phyloP scores from a whole-genome alignment of 2,888 invertebrate species.

The Venusia cambrica region DNA sequence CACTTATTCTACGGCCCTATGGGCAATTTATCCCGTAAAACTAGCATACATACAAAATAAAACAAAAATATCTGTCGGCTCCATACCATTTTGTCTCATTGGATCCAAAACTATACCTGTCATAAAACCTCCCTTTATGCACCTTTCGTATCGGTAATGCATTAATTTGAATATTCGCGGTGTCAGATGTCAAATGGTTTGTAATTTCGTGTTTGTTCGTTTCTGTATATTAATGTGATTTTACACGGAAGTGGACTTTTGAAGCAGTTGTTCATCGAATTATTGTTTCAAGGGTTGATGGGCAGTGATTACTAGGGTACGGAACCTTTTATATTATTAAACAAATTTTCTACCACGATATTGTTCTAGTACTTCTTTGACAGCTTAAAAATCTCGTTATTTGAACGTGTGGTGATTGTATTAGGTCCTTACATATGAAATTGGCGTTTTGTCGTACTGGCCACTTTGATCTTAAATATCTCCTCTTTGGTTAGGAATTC shows the following conservation, averaged over 20 bases:
- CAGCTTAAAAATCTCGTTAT: no score
- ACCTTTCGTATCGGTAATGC: slow-evolving; percentile 76
- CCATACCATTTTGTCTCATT: slow-evolving; percentile 11
- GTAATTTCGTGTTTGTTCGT: slow-evolving; percentile 71
- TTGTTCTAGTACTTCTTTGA: no score
- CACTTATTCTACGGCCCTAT: no score
- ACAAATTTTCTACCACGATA: no score
- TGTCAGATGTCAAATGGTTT: slow-evolving; percentile 80
- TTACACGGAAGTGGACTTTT: slow-evolving; percentile 48
- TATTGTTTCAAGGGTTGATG: slow-evolving; percentile 18
- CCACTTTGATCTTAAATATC: no score
- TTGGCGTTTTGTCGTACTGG: neutral
- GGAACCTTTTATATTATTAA: no score
- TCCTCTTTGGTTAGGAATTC: no score
- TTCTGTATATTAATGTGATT: slow-evolving; percentile 57
- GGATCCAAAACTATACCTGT: slow-evolving; percentile 15
- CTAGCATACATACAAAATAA: no score
- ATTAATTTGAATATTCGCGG: slow-evolving; percentile 81
- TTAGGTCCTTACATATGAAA: no score
- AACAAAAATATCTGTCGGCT: slow-evolving; percentile 11
- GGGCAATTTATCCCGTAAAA: no score
- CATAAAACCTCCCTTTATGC: slow-evolving; percentile 62
- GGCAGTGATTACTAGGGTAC: slow-evolving; percentile 8
- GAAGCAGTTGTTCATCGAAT: slow-evolving; percentile 25
- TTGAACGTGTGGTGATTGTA: no score